Base-by-base conservation (phyloP, 2,888 invertebrate species). In the Pachliopta kotzebuea region DNA sequence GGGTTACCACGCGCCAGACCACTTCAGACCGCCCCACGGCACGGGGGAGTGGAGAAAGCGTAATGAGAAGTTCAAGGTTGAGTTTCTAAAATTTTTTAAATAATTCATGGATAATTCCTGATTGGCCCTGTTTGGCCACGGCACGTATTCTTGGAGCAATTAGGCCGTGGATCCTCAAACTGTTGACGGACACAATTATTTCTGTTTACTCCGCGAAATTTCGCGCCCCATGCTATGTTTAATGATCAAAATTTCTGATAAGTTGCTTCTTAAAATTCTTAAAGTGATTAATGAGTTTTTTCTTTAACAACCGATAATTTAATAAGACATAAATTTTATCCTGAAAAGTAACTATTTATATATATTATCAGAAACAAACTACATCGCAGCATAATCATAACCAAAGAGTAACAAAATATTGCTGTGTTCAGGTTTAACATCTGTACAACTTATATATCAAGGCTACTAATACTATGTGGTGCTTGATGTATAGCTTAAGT, bases 1-100 rank as follows among this genome's bases (percentile, higher is more conserved):
- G 37, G 61, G 60, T 57, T 64, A 60, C 57, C 61, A 61, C 66
- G 50, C 63, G 61, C 63, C 67, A 66, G 64, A 66, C 69, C 69
- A 68, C 69, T 70, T 65, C 68, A 70, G 69, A 67, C 69, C 71
- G 73, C 71, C 68, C 70, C 60, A 60, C 70, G 50, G 72, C n/a
- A 63, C 56, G 66, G 72, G 75, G 71, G 79, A 79, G 79, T 75
- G 78, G 69, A 72, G 74, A 76, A 74, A 75, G 70, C 71, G 69
- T 60, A 42, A 62, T 57, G 68, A 73, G 69, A 70, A 75, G 78
- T 78, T 78, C 78, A 80, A 81, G 79, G 80, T 78, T 78, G 74
- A 50, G 55, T 55, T 58, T 65, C 37, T 9, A 49, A 50, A 57
- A 70, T 71, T 68, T n/a, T n/a, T 66, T 62, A 60, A 69, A 67